These are phyloP conservation scores for Poeciliopsis paucimaculata DNA, from an alignment of 2,797 vertebrate genomes.

Conservation along the genomic window DNA sequence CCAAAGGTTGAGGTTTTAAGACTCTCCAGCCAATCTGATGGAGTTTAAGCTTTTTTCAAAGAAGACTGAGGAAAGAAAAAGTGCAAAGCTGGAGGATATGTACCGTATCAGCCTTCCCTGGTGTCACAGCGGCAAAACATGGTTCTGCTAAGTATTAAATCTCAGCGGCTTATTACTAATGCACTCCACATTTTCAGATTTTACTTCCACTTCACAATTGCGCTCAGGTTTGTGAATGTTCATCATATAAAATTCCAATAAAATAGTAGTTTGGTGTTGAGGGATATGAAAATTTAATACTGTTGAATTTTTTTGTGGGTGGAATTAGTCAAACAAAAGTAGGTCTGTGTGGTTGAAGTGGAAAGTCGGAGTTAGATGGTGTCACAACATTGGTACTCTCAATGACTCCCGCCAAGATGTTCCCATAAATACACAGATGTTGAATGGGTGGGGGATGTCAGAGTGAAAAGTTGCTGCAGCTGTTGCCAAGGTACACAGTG, in stretches of 20 bases:
- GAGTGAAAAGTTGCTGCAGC: slow-evolving; percentile 77
- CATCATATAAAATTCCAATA: neutral
- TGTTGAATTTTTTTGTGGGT: neutral
- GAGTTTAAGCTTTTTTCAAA: neutral
- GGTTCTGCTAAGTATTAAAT: neutral
- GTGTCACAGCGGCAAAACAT: neutral
- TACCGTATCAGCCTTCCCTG: neutral
- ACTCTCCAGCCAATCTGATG: neutral
- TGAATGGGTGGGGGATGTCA: slow-evolving; percentile 82
- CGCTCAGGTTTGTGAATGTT: neutral
- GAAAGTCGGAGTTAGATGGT: slow-evolving; percentile 63
- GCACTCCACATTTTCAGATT: neutral
- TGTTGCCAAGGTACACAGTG: slow-evolving; percentile 81
- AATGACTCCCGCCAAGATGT: slow-evolving; percentile 78
- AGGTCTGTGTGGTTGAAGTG: slow-evolving; percentile 42
- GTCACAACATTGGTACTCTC: slow-evolving; percentile 70
- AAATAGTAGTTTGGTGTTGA: neutral
- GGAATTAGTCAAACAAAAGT: slow-evolving; percentile 23
- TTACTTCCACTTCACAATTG: neutral
- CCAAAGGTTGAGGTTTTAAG: neutral
- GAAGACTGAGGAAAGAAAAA: neutral
- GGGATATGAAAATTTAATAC: neutral
- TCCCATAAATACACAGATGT: slow-evolving; percentile 83
- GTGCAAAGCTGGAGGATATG: neutral
- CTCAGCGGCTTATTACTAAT: neutral